Conservation (phyloP, 1,140 invertebrate genomes). For the Drosophila parabipectinata region DNA sequence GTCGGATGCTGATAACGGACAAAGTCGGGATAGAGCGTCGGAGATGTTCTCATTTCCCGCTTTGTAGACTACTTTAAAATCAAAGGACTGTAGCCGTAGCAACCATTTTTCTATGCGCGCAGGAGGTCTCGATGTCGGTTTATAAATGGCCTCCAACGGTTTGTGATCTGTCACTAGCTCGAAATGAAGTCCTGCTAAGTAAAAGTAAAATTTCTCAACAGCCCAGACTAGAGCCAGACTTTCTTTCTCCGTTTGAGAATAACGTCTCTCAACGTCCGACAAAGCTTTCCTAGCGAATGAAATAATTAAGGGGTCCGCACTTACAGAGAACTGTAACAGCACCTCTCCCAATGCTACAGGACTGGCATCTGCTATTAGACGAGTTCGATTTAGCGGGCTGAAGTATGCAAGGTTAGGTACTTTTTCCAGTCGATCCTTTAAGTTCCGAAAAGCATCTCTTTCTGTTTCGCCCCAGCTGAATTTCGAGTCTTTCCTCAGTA, state of each 20-base stretch:
- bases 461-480: slow-evolving; percentile 14
- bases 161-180: not conserved
- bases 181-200: not conserved
- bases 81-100: not conserved
- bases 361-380: slow-evolving; percentile 37
- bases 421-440: slow-evolving; percentile 18
- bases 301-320: slow-evolving; percentile 14
- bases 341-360: slow-evolving; percentile 35
- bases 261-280: slow-evolving; percentile 26
- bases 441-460: slow-evolving; percentile 17
- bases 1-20: not conserved
- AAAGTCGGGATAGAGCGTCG: not conserved
- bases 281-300: slow-evolving; percentile 28
- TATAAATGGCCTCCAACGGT: not conserved
- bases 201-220: not conserved
- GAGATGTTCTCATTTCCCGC: not conserved
- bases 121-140: not conserved
- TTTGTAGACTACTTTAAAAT: not conserved
- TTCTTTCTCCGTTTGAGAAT: slow-evolving; percentile 43
- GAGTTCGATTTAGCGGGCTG: slow-evolving; percentile 3
- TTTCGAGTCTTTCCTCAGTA: slow-evolving; percentile 9
- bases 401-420: slow-evolving; percentile 22
- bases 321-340: slow-evolving; percentile 12
- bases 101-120: not conserved
- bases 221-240: slow-evolving; percentile 26